Evolutionary conservation across 2,113 vertebrate species (phyloP), one percentile per base, ranked within the genome.

Genomic region (Rhynchopsitta pachyrhyncha): DNA sequence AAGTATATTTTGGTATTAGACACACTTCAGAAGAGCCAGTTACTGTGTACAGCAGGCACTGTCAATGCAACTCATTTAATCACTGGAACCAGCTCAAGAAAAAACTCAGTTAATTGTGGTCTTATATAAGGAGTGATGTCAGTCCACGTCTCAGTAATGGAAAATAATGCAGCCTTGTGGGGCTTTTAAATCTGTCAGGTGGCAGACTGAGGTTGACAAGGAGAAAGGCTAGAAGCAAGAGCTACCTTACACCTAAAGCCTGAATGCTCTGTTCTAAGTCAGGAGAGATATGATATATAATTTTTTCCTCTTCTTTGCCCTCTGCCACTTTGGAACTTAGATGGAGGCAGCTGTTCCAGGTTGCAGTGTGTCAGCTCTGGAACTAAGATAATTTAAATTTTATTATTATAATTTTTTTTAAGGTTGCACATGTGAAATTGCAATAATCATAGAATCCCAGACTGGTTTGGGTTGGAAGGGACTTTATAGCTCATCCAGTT

Each of bases 141-240:
- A 95, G 77, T 23, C 35, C 24, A 3, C 31, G 67, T 55, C 66
- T 91, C 53, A 24, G 46, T 18, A n/a, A 23, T 78, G 68, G 63
- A 89, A 91, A 88, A 49, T 73, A 90, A 71, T 35, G 68, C 50
- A 41, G 60, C n/a, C 66, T 90, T 92, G 63, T 82, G 85, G 46
- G 70, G 59, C 28, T 82, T 88, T 87, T 80, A 82, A 84, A 88
- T 31, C 47, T 73, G 49, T 73, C 69, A 92, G 70, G 62, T 86
- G 77, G 81, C 78, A 94, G 69, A 44, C 44, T 33, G 53, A 57
- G 74, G 52, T 17, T 92, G 82, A 78, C 68, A 76, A 68, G 66
- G 28, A 90, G 69, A 42, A 88, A 47, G 44, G 50, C 44, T 41
- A 28, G 70, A 69, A 63, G 71, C 13, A 67, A 82, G 35, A 76